Evolutionary conservation across 2,113 vertebrate species (phyloP).

Genomic region (Hepsetus odoe): DNA sequence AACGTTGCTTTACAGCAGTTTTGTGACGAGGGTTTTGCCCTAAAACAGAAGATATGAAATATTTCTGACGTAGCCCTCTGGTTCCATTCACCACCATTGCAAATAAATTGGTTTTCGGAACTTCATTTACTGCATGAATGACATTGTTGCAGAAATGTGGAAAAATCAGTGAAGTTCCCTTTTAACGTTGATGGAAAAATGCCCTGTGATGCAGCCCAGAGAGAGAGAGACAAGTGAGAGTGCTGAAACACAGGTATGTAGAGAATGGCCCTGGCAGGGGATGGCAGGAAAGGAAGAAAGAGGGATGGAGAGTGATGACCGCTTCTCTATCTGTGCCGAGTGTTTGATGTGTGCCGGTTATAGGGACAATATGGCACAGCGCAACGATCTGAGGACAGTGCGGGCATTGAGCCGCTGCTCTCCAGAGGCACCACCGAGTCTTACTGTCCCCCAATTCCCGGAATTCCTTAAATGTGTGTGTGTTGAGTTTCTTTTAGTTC

Average conservation of each 20-base stretch:
- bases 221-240: conserved; percentile 24
- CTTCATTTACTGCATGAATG: no score
- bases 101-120: no score
- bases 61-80: no score
- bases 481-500: neutral
- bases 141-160: no score
- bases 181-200: neutral
- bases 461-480: conserved; percentile 27
- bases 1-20: no score
- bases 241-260: conserved; percentile 57
- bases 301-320: conserved; percentile 55
- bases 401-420: conserved; percentile 41
- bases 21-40: no score
- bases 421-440: conserved; percentile 50
- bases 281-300: conserved; percentile 54
- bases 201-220: conserved; percentile 34
- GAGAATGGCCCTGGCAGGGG: conserved; percentile 52
- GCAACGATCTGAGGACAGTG: conserved; percentile 44
- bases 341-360: conserved; percentile 55
- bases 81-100: no score
- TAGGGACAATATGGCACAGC: conserved; percentile 44
- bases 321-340: conserved; percentile 46
- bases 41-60: no score
- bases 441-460: conserved; percentile 29
- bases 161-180: no score